phyloP scores from a whole-genome alignment of 1,140 invertebrate genomes.

The Drosophila asahinai region DNA sequence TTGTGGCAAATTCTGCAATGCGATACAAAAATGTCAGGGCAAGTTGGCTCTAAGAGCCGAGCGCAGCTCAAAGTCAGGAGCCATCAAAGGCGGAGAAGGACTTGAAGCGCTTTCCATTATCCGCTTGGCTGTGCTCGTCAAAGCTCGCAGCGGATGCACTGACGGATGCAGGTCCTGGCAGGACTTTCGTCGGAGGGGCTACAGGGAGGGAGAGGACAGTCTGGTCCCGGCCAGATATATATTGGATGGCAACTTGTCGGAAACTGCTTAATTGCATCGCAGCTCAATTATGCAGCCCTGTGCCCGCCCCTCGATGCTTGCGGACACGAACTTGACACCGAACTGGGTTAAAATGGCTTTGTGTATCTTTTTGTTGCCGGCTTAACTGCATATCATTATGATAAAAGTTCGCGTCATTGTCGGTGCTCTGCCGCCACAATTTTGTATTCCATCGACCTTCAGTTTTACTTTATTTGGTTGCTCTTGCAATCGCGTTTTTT shows the following conservation, averaged over 20 bases:
- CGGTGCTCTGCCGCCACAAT: constrained; percentile 17
- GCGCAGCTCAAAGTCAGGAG: constrained; percentile 41
- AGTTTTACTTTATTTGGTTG: constrained; percentile 23
- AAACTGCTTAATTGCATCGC: constrained; percentile 79
- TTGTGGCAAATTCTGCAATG: constrained; percentile 35
- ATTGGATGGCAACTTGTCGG: constrained; percentile 63
- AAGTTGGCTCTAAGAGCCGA: constrained; percentile 31
- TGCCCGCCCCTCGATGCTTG: not conserved
- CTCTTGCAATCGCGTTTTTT: constrained; percentile 6
- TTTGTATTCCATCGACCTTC: constrained; percentile 33
- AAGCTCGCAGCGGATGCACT: constrained; percentile 41
- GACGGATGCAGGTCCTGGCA: constrained; percentile 46
- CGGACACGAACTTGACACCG: constrained; percentile 23
- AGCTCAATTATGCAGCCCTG: constrained; percentile 65
- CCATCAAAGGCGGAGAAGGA: constrained; percentile 38
- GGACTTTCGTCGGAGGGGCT: not conserved
- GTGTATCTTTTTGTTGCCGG: constrained; percentile 24
- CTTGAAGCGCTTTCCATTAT: constrained; percentile 55
- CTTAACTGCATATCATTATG: constrained; percentile 57
- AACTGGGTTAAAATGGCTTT: constrained; percentile 12
- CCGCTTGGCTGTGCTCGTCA: constrained; percentile 54
- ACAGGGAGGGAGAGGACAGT: not conserved
- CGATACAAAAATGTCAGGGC: constrained; percentile 34
- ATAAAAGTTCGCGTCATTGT: constrained; percentile 37
- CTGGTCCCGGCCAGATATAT: constrained; percentile 50